Evolutionary conservation across 1,140 invertebrate genomes (phyloP), one percentile per base, ranked within the genome.

Genomic region (Eufriesea mexicana): DNA sequence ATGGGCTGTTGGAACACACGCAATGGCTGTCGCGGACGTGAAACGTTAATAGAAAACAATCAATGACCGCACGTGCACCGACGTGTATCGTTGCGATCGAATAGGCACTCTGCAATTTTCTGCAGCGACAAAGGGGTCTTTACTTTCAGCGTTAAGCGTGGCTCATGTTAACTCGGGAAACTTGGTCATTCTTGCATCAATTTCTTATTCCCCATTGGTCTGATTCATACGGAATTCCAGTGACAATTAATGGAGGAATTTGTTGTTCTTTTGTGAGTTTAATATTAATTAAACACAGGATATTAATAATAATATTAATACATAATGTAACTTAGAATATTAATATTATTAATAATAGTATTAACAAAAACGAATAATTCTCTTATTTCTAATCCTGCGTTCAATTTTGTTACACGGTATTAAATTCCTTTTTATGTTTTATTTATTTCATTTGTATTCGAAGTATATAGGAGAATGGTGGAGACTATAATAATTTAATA

Each of bases 11-110:
- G 9, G 25, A 51, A 28, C 25, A 51, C 68, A 51, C 68, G 47
- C 47, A 49, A 68, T 49, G 42, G 8, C 45, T 28, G 35, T 42
- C 51, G 23, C 1, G 49, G 35, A 57, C n/a, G n/a, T 59, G 54
- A 45, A 57, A 73, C 35, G 71, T 73, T 59, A 57, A 57, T 57
- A 42, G 54, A 55, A 73, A 59, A 71, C 68, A 71, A 71, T 71
- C 71, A 73, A 28, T 45, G 51, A 35, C 23, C 35, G 71, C 57
- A 76, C 74, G 74, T 51, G 59, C 55, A 28, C 16, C 42, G 61
- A 76, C n/a, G 47, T 62, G 59, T 66, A 47, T 62, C 51, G 74
- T 64, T 28, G 57, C 57, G 51, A 25, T 35, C 47, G 47, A 51
- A 47, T 66, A 71, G 25, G 9, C 20, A 20, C 5, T 51, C 18